Evolutionary conservation across 2,113 vertebrate genomes (phyloP).

Genomic region (Gobiocypris rarus): DNA sequence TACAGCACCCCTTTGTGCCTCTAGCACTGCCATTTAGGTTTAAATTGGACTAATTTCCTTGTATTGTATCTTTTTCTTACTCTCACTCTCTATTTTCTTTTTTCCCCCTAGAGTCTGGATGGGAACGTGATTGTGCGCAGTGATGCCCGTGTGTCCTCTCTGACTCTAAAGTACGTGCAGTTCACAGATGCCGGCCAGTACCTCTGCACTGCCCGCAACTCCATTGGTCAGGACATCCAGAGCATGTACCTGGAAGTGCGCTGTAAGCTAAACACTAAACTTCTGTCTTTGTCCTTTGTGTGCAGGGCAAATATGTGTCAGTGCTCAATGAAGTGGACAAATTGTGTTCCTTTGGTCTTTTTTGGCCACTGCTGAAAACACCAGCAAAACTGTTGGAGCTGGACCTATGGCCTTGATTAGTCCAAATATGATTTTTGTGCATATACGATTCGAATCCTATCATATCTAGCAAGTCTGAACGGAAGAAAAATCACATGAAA

Average conservation of each 20-base stretch:
- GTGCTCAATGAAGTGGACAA: neutral
- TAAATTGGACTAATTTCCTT: neutral
- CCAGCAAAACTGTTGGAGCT: neutral
- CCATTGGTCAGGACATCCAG: slow-evolving; percentile 90
- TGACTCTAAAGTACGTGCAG: slow-evolving; percentile 93
- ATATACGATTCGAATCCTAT: no score
- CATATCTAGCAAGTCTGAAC: no score
- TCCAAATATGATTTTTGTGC: no score
- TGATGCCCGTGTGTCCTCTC: slow-evolving; percentile 90
- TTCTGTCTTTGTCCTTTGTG: neutral
- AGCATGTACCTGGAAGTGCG: slow-evolving; percentile 95
- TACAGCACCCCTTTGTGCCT: neutral
- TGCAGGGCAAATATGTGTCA: neutral
- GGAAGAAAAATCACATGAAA: no score
- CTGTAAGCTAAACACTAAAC: slow-evolving; percentile 80
- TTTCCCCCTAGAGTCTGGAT: slow-evolving; percentile 82
- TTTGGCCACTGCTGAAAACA: neutral
- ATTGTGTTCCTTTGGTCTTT: neutral
- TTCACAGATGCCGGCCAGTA: slow-evolving; percentile 95
- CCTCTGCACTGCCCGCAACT: slow-evolving; percentile 91
- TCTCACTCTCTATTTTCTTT: slow-evolving; percentile 33
- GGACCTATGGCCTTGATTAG: neutral
- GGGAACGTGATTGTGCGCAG: slow-evolving; percentile 88
- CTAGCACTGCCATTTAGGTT: neutral
- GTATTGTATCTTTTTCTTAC: neutral